A percentile compares a stretch with the other conserved stretches of the same genome.
Conservation (phyloP, 2,888 invertebrate species). For the Chrysotoxum bicinctum region DNA sequence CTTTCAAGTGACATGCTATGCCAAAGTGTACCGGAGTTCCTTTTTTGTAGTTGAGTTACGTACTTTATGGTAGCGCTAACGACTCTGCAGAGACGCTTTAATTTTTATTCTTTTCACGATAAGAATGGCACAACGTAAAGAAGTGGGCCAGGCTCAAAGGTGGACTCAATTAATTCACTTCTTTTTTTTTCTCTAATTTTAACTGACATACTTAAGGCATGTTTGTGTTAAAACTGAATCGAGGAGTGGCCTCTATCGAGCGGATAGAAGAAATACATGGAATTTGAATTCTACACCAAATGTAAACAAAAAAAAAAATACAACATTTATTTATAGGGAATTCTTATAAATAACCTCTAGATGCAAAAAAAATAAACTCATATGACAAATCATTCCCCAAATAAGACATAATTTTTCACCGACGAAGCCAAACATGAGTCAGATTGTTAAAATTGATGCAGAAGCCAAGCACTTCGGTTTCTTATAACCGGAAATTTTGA, state of each 20-base stretch:
- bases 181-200: not conserved
- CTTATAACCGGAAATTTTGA: not conserved
- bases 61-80: not conserved
- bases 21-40: not conserved
- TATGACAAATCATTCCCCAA: not conserved
- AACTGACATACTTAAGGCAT: conserved; percentile 4
- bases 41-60: not conserved
- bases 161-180: conserved; percentile 1
- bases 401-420: conserved; percentile 13
- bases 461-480: not conserved
- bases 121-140: conserved; percentile 9
- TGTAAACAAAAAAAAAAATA: not conserved
- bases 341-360: not conserved
- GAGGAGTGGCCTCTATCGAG: conserved; percentile 1
- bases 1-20: conserved; percentile 20
- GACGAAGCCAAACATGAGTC: conserved; percentile 2
- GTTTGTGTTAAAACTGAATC: conserved; percentile 1
- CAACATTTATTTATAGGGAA: not conserved
- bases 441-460: conserved; percentile 3
- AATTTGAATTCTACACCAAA: not conserved
- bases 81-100: conserved; percentile 25
- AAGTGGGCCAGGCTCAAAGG: conserved; percentile 12
- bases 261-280: not conserved
- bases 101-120: not conserved
- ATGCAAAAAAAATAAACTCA: not conserved